These are phyloP conservation scores for Probosciger aterrimus DNA, from an alignment of 2,113 vertebrate genomes.

Conservation along the genomic window DNA sequence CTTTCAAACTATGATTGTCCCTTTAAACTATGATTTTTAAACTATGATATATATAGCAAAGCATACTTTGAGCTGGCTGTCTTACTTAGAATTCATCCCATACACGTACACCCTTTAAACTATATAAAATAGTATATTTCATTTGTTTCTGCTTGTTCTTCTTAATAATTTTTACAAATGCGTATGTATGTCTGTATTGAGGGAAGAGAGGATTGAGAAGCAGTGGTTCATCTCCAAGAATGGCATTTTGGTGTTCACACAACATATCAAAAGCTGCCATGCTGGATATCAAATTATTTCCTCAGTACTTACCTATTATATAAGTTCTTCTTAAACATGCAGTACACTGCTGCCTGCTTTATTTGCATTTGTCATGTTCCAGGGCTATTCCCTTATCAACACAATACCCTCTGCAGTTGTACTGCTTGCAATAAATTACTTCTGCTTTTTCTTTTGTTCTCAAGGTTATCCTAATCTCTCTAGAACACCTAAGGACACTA, in stretches of 20 bases:
- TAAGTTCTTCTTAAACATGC: constrained; percentile 18
- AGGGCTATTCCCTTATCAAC: constrained; percentile 52
- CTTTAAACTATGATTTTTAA: background rate
- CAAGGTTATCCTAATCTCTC: constrained; percentile 32
- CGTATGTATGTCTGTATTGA: background rate
- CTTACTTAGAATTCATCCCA: background rate
- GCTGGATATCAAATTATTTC: background rate
- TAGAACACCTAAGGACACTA: background rate
- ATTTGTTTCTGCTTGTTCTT: background rate
- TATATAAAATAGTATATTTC: background rate
- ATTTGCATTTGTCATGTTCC: constrained; percentile 46
- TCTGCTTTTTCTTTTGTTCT: constrained; percentile 42
- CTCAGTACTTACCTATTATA: background rate
- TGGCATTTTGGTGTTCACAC: background rate
- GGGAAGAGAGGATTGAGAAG: background rate
- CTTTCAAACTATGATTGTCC: background rate
- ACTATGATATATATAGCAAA: background rate
- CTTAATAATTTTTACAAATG: background rate
- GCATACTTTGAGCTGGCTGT: background rate
- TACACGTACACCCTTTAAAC: background rate
- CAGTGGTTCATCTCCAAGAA: background rate
- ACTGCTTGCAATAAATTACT: constrained; percentile 22
- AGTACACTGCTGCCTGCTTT: background rate
- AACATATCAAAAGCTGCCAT: background rate
- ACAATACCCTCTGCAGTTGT: background rate